Base-by-base conservation (phyloP, 2,888 invertebrate species). In the Zelleria hepariella region DNA sequence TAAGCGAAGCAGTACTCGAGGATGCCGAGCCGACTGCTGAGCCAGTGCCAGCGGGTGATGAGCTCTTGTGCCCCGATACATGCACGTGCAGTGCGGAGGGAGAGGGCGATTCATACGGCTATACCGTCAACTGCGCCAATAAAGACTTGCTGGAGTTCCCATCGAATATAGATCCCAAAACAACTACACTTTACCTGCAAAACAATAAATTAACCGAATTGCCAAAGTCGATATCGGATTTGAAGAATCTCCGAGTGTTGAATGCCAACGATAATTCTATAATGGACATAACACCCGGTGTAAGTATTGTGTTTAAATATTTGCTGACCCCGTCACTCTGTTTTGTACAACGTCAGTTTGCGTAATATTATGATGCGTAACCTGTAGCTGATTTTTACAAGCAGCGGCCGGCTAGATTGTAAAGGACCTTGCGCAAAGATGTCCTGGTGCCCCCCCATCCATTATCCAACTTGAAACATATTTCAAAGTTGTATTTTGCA, bases 121-220 rank as follows among this genome's bases (percentile, higher is more conserved):
- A 77, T 51, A 71, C 80, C 2, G 82, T 86, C 5, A 83, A 90
- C 71, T 92, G 91, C 71, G 81, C 89, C 8, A 81, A 86, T 65
- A 80, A 78, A 60, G 80, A 76, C 42, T 73, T 91, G 59, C 82
- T 82, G 20, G 82, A 88, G 67, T 77, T 91, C 58, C 91, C 91
- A 26, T 66, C 75, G 15, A 69, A 77, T 20, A 71, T 88, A 56
- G 81, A 82, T 63, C 62, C 74, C 6, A 79, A 72, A 64, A 83
- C 83, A 8, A 84, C 82, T 2, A 73, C 69, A 53, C 68, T 89
- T 23, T 80, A 83, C 64, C 66, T 89, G 62, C 80, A 85, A 65
- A 82, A 86, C 54, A 89, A 89, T 63, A 78, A 83, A 67, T 67
- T 89, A 58, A 80, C 78, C 23, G 75, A 75, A 66, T 80, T 89